phyloP scores from a whole-genome alignment of 2,113 vertebrate species.

The Amblyornis subalaris region DNA sequence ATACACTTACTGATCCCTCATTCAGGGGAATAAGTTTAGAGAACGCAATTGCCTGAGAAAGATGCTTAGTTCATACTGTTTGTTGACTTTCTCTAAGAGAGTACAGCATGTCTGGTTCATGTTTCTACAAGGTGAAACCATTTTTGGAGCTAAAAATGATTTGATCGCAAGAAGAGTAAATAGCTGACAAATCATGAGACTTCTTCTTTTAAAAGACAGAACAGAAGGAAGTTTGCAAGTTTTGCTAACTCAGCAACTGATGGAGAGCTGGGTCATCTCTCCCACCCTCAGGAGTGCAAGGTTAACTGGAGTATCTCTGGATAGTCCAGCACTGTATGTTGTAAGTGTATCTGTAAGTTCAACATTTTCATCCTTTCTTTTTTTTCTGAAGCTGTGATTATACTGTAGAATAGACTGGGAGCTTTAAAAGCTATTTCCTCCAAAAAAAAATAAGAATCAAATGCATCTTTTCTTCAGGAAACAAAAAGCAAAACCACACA shows the following conservation, averaged over 20 bases:
- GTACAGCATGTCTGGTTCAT: not conserved
- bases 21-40: not conserved
- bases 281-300: not conserved
- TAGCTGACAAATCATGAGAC: not conserved
- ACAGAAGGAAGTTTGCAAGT: not conserved
- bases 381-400: not conserved
- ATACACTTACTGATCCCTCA: not conserved
- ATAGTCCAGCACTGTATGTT: not conserved
- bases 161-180: not conserved
- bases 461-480: not conserved
- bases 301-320: not conserved
- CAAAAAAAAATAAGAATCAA: not conserved
- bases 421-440: not conserved
- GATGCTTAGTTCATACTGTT: not conserved
- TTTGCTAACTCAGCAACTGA: not conserved
- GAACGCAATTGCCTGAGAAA: not conserved
- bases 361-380: not conserved
- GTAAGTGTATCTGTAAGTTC: not conserved
- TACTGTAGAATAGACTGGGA: not conserved
- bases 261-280: not conserved
- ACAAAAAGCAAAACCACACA: not conserved
- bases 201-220: not conserved
- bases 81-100: not conserved
- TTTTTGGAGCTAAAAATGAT: not conserved
- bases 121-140: not conserved